Evolutionary conservation across 2,113 vertebrate species (phyloP), one percentile per base, ranked within the genome.

Genomic region (Geococcyx californianus): DNA sequence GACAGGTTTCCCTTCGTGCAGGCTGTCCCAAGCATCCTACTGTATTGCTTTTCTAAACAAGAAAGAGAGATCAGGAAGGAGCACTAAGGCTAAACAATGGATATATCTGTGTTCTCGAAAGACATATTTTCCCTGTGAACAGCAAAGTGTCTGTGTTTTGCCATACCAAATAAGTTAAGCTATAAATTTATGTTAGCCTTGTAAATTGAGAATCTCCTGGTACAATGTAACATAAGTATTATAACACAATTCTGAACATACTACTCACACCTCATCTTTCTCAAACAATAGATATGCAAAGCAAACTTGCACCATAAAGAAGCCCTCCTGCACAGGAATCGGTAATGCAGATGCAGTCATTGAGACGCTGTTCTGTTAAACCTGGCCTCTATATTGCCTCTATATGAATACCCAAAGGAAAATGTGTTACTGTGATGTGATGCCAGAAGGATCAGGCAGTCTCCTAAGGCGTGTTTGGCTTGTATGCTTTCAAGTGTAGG

Each of bases 401-500:
- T 64, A 8, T 7, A 12, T 21, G 38, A 55, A 7, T 23, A 52
- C 17, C 44, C 72, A 38, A 40, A 68, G 70, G 58, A 42, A 88
- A 82, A 76, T 3, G 16, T 29, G 31, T 51, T 76, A 13, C 42
- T 79, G 78, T 51, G 66, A 24, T 31, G 17, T 8, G 79, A 29
- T 44, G 44, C 86, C 86, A 76, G 67, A 29, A 55, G 36, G 36
- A 59, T 47, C 75, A 56, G 40, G 2, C 62, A 52, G 33, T 21
- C 31, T 83, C 79, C 54, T 28, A n/a, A 76, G 70, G 75, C 2
- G 1, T 58, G 0, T 84, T 81, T 93, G 85, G 10, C 40, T 79
- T 56, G 20, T 83, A 49, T 64, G 49, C 63, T 88, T 90, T 92
- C 83, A 90, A 45, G 40, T 80, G 58, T 31, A 90, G 67, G 75